phyloP scores from a whole-genome alignment of 2,113 vertebrate genomes.

The Calidris pugnax region DNA sequence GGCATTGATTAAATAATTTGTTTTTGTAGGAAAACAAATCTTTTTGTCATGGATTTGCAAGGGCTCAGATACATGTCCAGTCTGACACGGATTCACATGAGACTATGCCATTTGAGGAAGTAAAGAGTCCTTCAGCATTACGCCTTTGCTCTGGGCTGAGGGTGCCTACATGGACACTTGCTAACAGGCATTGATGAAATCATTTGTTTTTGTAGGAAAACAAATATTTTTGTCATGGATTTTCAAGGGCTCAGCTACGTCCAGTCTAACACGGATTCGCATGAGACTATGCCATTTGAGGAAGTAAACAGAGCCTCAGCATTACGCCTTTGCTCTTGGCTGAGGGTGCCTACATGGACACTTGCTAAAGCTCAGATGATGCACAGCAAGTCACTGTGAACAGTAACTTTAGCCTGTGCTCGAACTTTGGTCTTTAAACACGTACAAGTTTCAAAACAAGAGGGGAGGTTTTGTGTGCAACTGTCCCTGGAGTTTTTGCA shows the following conservation, averaged over 20 bases:
- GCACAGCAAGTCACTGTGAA: neutral
- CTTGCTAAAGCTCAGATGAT: neutral
- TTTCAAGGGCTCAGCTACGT: neutral
- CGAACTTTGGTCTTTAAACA: neutral
- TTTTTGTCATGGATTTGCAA: neutral
- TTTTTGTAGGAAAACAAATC: neutral
- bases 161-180: neutral
- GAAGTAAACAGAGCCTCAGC: neutral
- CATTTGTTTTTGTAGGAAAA: neutral
- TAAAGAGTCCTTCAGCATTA: neutral
- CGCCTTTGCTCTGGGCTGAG: neutral
- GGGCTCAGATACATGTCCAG: neutral
- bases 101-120: neutral
- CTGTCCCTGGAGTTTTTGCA: neutral
- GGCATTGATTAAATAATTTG: neutral
- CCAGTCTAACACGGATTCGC: neutral
- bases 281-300: neutral
- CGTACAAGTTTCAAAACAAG: neutral
- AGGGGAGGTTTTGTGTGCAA: accelerated
- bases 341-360: neutral
- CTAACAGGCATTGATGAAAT: neutral
- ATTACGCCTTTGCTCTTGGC: neutral
- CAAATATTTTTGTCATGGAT: neutral
- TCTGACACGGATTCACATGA: neutral
- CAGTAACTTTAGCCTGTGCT: neutral